These are phyloP conservation scores for Takifugu bimaculatus DNA, from an alignment of 2,113 vertebrate genomes.

Conservation along the genomic window DNA sequence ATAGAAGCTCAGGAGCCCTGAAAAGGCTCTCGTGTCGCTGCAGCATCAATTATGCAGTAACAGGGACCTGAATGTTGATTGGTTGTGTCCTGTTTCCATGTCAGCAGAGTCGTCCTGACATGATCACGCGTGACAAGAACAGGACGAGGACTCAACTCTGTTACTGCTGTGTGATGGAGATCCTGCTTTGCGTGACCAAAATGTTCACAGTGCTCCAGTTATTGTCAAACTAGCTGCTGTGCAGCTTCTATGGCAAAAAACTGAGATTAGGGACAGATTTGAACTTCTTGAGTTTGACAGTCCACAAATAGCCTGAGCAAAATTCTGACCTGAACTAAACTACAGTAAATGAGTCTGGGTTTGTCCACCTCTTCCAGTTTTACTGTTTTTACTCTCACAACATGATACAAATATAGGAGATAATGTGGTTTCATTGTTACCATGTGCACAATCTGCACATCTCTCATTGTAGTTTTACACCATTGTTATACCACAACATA, in stretches of 20 bases:
- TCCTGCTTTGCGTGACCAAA: constrained; percentile 23
- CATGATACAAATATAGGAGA: too few relatives aligned
- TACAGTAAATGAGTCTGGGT: not conserved
- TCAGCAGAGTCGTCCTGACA: constrained; percentile 5
- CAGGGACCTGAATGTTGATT: not conserved
- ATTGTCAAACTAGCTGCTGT: not conserved
- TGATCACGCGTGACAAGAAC: constrained; percentile 5
- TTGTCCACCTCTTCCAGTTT: not conserved
- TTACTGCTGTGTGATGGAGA: not conserved
- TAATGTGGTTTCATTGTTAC: too few relatives aligned
- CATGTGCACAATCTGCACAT: too few relatives aligned
- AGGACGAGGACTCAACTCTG: constrained; percentile 11
- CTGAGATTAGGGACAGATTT: constrained; percentile 3
- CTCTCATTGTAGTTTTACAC: too few relatives aligned
- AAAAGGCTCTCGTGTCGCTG: too few relatives aligned
- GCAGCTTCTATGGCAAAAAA: not conserved
- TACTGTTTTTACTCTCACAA: too few relatives aligned
- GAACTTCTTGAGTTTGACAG: not conserved
- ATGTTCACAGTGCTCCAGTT: constrained; percentile 9
- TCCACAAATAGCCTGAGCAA: too few relatives aligned
- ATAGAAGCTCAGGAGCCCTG: too few relatives aligned
- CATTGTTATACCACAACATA: too few relatives aligned
- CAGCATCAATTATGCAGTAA: not conserved
- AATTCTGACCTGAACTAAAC: too few relatives aligned
- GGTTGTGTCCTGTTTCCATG: not conserved